Percentiles rank a stretch among this genome's conserved stretches.
These are phyloP conservation scores for Phycodurus eques DNA, from an alignment of 2,113 vertebrate genomes.

Conservation along the genomic window DNA sequence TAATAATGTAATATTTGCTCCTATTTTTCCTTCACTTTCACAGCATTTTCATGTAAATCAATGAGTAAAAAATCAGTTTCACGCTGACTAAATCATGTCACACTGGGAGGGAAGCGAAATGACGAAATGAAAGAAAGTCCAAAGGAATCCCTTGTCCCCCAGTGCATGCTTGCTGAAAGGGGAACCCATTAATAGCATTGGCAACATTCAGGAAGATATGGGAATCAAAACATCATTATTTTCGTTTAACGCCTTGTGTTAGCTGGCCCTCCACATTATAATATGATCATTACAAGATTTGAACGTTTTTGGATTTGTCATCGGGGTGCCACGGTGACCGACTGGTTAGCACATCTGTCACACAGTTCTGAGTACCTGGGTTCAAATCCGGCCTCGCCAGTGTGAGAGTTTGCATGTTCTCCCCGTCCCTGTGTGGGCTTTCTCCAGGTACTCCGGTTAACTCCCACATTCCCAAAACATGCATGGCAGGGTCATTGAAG, in stretches of 20 bases:
- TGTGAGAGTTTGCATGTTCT: too few species aligned
- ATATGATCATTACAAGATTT: too few species aligned
- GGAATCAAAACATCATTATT: conserved; percentile 28
- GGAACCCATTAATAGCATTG: conserved; percentile 59
- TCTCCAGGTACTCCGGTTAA: too few species aligned
- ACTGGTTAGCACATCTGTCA: too few species aligned
- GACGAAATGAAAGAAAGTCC: conserved; percentile 24
- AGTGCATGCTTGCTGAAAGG: conserved; percentile 39
- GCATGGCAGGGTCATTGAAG: too few species aligned
- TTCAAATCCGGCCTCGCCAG: too few species aligned
- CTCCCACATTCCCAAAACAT: too few species aligned
- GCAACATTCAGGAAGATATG: conserved; percentile 47
- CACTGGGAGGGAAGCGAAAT: conserved; percentile 49
- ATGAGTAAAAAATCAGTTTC: conserved; percentile 59
- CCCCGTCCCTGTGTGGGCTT: too few species aligned
- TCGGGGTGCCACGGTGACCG: too few species aligned
- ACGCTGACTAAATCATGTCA: conserved; percentile 56
- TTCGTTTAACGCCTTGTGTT: background rate
- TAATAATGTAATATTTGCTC: conserved; percentile 31
- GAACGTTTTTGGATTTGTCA: too few species aligned
- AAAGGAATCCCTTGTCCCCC: conserved; percentile 43
- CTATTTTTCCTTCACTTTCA: conserved; percentile 40
- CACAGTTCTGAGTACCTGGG: too few species aligned
- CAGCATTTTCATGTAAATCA: conserved; percentile 51
- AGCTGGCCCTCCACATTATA: too few species aligned